These are phyloP conservation scores for Epinotia demarniana DNA, from an alignment of 2,888 invertebrate species.

Conservation along the genomic window DNA sequence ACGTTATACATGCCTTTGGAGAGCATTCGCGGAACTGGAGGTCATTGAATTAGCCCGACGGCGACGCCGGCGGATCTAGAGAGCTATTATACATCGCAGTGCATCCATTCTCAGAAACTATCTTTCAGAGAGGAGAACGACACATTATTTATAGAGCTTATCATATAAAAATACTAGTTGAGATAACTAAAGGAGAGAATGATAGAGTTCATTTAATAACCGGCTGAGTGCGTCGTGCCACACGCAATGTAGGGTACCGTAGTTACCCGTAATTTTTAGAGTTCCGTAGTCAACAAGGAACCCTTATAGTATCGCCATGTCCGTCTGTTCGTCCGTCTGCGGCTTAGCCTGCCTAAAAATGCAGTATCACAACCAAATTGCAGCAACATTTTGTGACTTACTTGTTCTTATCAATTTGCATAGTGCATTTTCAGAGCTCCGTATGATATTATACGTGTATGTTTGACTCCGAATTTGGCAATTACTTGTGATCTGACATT, in stretches of 20 bases:
- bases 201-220: background rate
- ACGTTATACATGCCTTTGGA: slow-evolving; percentile 48
- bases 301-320: too few species aligned
- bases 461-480: too few species aligned
- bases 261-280: too few species aligned
- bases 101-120: background rate
- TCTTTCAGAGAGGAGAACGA: background rate
- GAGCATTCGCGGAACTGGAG: slow-evolving; percentile 49
- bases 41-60: slow-evolving; percentile 57
- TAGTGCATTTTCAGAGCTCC: too few species aligned
- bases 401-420: too few species aligned
- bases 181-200: background rate
- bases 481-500: too few species aligned
- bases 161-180: background rate
- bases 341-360: too few species aligned
- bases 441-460: too few species aligned
- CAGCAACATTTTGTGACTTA: too few species aligned
- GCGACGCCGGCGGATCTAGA: slow-evolving; percentile 48
- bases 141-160: background rate
- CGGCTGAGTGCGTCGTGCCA: background rate
- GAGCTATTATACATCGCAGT: slow-evolving; percentile 14
- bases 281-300: too few species aligned
- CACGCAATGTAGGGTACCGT: background rate
- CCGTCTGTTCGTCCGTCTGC: too few species aligned
- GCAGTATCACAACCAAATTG: too few species aligned